phyloP scores from a whole-genome alignment of 2,888 invertebrate species.

The Silvanus unidentatus region DNA sequence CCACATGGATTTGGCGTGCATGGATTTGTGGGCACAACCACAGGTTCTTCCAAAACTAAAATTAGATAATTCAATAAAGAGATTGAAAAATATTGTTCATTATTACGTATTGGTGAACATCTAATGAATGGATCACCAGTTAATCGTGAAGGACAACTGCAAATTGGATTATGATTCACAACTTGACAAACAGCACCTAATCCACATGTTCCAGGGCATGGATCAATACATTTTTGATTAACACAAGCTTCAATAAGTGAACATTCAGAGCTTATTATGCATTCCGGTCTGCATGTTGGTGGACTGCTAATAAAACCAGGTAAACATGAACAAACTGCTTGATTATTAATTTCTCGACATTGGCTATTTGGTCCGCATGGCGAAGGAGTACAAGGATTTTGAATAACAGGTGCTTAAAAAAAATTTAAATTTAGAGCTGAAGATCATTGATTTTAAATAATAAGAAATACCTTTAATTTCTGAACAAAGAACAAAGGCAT shows the following conservation, averaged over 20 bases:
- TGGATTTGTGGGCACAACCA: slow-evolving; percentile 45
- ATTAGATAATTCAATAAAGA: not conserved
- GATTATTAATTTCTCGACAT: slow-evolving; percentile 61
- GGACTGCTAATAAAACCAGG: slow-evolving; percentile 50
- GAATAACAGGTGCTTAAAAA: slow-evolving; percentile 22
- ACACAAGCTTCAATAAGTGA: slow-evolving; percentile 69
- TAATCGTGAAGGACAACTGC: slow-evolving; percentile 52
- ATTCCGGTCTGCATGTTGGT: slow-evolving; percentile 75
- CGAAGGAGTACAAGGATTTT: slow-evolving; percentile 49
- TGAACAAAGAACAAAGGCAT: slow-evolving; percentile 50
- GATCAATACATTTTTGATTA: slow-evolving; percentile 75
- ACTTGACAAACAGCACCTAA: slow-evolving; percentile 70
- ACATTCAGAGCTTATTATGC: slow-evolving; percentile 74
- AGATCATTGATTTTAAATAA: not conserved
- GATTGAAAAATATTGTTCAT: slow-evolving; percentile 1
- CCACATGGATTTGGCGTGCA: slow-evolving; percentile 49
- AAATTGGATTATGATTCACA: slow-evolving; percentile 64
- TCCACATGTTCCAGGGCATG: slow-evolving; percentile 79
- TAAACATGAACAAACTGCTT: slow-evolving; percentile 46
- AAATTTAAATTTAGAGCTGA: not conserved
- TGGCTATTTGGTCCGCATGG: slow-evolving; percentile 68
- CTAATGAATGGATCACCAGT: slow-evolving; percentile 56
- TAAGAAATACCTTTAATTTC: slow-evolving; percentile 40
- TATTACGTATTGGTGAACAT: slow-evolving; percentile 38
- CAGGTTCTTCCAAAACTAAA: slow-evolving; percentile 20